These are phyloP conservation scores for Prosopocoilus inquinatus DNA, from an alignment of 2,888 invertebrate species.

Conservation along the genomic window DNA sequence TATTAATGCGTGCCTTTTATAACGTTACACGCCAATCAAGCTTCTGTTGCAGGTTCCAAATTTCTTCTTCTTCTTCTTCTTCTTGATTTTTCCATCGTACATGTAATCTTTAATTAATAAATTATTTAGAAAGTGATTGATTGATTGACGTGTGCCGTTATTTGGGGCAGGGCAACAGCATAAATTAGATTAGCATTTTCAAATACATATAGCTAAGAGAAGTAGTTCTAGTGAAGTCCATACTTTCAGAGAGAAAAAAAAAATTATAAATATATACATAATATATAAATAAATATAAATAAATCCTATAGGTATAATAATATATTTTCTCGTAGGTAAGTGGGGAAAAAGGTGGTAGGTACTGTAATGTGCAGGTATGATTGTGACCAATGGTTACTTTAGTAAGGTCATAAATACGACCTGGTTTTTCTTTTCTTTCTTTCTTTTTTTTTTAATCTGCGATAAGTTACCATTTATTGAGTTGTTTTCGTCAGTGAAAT, in stretches of 20 bases:
- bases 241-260: conserved; percentile 9
- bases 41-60: neutral
- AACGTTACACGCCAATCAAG: too few relatives aligned
- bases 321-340: conserved; percentile 15
- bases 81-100: neutral
- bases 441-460: conserved; percentile 13
- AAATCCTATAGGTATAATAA: conserved; percentile 17
- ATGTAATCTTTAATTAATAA: too few relatives aligned
- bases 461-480: conserved; percentile 34
- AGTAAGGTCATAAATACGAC: conserved; percentile 19
- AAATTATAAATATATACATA: neutral
- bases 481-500: conserved; percentile 14
- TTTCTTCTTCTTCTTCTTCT: too few relatives aligned
- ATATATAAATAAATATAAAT: conserved; percentile 13
- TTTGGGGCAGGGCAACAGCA: neutral
- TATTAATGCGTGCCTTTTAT: too few relatives aligned
- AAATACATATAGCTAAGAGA: conserved; percentile 4
- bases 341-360: conserved; percentile 38
- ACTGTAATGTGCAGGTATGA: conserved; percentile 29
- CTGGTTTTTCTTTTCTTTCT: conserved; percentile 9
- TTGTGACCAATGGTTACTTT: conserved; percentile 13
- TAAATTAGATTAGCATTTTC: conserved; percentile 2
- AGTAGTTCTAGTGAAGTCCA: conserved; percentile 7
- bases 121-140: too few relatives aligned
- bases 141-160: too few relatives aligned